Evolutionary conservation across 2,888 invertebrate species (phyloP).

Genomic region (Acanthosepion pharaonis): DNA sequence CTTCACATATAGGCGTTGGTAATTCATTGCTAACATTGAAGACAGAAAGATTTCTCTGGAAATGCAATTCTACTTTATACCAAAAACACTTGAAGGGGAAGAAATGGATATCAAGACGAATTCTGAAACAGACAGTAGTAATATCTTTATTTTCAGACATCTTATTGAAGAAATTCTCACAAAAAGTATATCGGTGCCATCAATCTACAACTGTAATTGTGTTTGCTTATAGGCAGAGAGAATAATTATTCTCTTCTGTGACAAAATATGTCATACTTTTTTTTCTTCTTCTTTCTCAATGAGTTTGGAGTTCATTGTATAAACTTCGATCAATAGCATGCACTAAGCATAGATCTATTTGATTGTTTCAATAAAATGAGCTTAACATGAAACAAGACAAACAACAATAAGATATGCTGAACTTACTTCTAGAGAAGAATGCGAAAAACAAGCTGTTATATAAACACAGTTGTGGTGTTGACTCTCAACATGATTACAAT

Average conservation of each 20-base stretch:
- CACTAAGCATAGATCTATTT: too few relatives aligned
- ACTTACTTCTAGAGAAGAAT: too few relatives aligned
- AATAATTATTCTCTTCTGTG: neutral
- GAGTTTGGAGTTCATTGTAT: neutral
- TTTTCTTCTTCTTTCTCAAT: neutral
- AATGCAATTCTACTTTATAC: neutral
- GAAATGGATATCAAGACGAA: neutral
- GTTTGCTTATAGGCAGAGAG: neutral
- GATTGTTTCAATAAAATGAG: too few relatives aligned
- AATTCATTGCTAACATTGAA: neutral
- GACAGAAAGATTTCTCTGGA: neutral
- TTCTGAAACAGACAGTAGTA: neutral
- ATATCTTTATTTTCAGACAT: neutral
- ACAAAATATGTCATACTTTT: neutral
- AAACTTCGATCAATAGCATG: too few relatives aligned
- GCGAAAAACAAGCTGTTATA: too few relatives aligned
- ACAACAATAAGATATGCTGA: too few relatives aligned
- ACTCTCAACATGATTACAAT: too few relatives aligned
- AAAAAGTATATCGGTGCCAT: neutral
- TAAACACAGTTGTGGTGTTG: too few relatives aligned
- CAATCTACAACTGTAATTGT: neutral
- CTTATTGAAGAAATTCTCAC: neutral
- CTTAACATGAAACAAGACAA: too few relatives aligned
- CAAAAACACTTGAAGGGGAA: neutral
- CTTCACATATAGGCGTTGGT: neutral